These are phyloP conservation scores for Leptocoma aspasia DNA, from an alignment of 2,113 vertebrate genomes.

Conservation along the genomic window DNA sequence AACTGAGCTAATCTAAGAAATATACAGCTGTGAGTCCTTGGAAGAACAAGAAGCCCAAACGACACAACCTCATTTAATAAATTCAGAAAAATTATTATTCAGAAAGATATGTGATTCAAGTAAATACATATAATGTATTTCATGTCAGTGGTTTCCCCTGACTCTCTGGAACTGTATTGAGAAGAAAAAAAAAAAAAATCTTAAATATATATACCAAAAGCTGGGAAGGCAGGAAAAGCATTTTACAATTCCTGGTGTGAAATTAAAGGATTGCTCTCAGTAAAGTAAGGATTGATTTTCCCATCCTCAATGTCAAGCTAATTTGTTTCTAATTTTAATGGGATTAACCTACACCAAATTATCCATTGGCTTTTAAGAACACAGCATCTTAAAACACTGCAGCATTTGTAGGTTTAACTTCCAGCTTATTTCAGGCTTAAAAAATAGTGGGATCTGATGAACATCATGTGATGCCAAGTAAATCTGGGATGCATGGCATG, in stretches of 20 bases:
- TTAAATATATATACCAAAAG: not conserved
- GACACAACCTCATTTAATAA: not conserved
- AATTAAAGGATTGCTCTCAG: not conserved
- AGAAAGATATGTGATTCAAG: not conserved
- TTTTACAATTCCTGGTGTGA: not conserved
- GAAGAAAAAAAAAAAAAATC: slow-evolving; percentile 47
- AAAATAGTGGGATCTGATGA: not conserved
- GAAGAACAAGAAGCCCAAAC: not conserved
- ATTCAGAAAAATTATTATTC: not conserved
- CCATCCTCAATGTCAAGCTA: not conserved
- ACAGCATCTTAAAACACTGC: not conserved
- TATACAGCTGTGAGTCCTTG: not conserved
- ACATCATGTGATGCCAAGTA: not conserved
- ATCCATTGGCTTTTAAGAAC: not conserved
- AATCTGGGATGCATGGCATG: not conserved
- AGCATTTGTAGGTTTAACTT: not conserved
- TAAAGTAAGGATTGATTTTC: slow-evolving; percentile 14
- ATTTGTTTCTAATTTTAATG: slow-evolving; percentile 46
- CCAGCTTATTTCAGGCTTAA: not conserved
- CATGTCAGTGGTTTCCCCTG: slow-evolving; percentile 71
- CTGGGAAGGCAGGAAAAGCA: not conserved
- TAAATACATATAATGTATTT: slow-evolving; percentile 68
- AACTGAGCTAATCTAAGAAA: not conserved
- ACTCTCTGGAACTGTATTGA: slow-evolving; percentile 70
- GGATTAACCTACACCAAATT: slow-evolving; percentile 7